These are phyloP conservation scores for Anoplophora glabripennis DNA, from an alignment of 1,140 invertebrate species.

Conservation along the genomic window DNA sequence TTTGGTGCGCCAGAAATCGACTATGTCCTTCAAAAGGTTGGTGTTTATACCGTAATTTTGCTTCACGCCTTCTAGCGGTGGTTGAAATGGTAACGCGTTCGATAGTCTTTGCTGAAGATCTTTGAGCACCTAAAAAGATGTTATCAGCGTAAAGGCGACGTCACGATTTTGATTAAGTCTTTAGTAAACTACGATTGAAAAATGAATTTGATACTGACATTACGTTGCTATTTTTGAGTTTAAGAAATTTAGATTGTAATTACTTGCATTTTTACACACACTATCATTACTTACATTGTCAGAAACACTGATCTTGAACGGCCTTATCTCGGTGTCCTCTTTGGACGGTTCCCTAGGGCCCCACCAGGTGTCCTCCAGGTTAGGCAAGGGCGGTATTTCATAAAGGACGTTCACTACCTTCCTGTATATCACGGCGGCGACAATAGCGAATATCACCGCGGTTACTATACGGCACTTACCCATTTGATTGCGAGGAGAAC, in stretches of 20 bases:
- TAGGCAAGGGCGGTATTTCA: constrained; percentile 20
- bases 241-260: no score
- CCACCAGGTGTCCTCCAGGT: constrained; percentile 50
- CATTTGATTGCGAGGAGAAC: no score
- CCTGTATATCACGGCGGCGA: no score
- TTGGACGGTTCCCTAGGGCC: constrained; percentile 44
- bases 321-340: constrained; percentile 48
- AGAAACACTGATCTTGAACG: constrained; percentile 52
- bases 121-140: constrained; percentile 51
- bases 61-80: constrained; percentile 62
- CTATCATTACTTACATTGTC: constrained; percentile 37
- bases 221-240: no score
- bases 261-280: constrained; percentile 44
- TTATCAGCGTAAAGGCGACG: no score
- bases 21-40: constrained; percentile 60
- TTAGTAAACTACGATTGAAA: no score
- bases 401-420: no score
- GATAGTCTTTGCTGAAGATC: constrained; percentile 61
- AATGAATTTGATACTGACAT: no score
- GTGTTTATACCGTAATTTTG: constrained; percentile 78
- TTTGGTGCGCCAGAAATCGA: constrained; percentile 75
- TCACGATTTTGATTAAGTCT: no score
- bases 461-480: no score
- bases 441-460: no score
- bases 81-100: constrained; percentile 53